These are phyloP conservation scores for Callinectes sapidus DNA, from an alignment of 2,888 invertebrate genomes.

Conservation along the genomic window DNA sequence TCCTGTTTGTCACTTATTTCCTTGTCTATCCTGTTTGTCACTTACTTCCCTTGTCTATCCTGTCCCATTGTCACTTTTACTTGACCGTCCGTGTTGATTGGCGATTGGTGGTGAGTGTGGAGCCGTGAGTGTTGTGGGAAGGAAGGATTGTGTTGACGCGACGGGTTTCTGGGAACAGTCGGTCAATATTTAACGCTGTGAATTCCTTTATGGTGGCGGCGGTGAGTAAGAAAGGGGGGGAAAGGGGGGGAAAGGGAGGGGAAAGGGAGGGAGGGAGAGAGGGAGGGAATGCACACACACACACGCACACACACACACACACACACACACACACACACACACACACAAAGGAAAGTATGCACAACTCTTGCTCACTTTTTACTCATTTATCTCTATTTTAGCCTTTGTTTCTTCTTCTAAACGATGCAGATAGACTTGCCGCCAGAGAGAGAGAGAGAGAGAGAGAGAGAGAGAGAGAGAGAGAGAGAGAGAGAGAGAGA, in stretches of 20 bases:
- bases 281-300: background rate
- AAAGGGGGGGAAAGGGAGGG: background rate
- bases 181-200: background rate
- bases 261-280: background rate
- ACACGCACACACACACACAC: no score
- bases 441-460: constrained; percentile 9
- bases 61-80: background rate
- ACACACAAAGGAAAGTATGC: no score
- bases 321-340: no score
- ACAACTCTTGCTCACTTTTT: no score
- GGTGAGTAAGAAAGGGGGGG: background rate
- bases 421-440: no score
- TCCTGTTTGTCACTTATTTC: no score
- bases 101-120: no score
- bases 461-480: background rate
- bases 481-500: background rate
- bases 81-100: no score
- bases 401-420: no score
- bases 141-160: background rate
- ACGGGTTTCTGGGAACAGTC: background rate
- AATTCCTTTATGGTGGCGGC: background rate
- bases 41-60: background rate
- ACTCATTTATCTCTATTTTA: no score
- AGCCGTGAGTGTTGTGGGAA: no score
- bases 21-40: background rate